A percentile compares a stretch with the other conserved stretches of the same genome.
phyloP scores from a whole-genome alignment of 2,113 vertebrate genomes.

The Erpornis zantholeuca region DNA sequence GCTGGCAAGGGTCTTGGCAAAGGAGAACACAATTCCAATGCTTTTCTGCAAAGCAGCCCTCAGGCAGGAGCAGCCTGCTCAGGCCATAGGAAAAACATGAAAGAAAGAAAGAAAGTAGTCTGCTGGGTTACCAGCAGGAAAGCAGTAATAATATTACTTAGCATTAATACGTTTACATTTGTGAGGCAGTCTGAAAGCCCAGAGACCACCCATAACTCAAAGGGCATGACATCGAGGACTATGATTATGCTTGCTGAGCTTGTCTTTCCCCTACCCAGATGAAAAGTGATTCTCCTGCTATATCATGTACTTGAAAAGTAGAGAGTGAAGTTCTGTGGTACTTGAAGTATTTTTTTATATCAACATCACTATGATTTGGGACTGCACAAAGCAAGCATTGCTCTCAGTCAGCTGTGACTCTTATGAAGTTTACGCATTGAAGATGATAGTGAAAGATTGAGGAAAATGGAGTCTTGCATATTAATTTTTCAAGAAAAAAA shows the following conservation, averaged over 20 bases:
- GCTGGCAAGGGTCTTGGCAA: neutral
- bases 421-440: neutral
- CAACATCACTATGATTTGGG: neutral
- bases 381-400: neutral
- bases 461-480: neutral
- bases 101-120: slow-evolving; percentile 12
- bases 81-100: neutral
- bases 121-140: slow-evolving; percentile 26
- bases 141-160: slow-evolving; percentile 13
- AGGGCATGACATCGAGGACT: neutral
- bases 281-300: neutral
- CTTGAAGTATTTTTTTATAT: neutral
- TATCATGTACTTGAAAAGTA: neutral
- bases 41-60: neutral
- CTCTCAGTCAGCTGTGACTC: neutral
- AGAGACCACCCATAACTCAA: neutral
- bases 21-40: neutral
- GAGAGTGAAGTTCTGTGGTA: neutral
- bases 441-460: neutral
- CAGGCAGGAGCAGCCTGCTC: neutral
- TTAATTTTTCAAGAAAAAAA: slow-evolving; percentile 10
- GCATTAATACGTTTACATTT: slow-evolving; percentile 19
- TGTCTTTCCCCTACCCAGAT: neutral
- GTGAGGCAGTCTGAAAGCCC: slow-evolving; percentile 2
- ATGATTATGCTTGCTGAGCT: neutral